phyloP scores from a whole-genome alignment of 2,888 invertebrate species.

The Drosophila phalerata region DNA sequence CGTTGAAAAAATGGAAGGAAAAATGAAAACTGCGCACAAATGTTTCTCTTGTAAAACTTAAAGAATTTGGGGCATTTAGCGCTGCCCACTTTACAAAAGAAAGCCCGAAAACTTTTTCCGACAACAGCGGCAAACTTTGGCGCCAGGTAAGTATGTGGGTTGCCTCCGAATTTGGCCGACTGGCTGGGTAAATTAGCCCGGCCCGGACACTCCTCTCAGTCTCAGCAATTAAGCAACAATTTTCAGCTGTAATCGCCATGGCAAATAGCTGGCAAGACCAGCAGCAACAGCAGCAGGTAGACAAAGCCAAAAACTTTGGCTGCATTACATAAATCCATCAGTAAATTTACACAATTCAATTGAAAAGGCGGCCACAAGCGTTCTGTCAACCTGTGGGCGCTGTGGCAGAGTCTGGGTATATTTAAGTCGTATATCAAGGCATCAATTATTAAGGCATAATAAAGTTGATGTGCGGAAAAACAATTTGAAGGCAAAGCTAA shows the following conservation, averaged over 20 bases:
- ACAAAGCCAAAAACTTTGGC: conserved; percentile 16
- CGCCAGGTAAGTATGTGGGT: conserved; percentile 58
- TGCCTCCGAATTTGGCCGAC: conserved; percentile 20
- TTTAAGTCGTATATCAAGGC: conserved; percentile 22
- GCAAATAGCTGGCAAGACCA: conserved; percentile 26
- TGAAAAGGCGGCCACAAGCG: conserved; percentile 24
- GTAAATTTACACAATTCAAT: conserved; percentile 54
- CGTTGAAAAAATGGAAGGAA: conserved; percentile 13
- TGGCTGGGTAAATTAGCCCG: conserved; percentile 67
- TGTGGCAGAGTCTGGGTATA: not conserved
- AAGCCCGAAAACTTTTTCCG: conserved; percentile 52
- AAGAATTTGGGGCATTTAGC: conserved; percentile 81
- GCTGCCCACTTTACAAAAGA: conserved; percentile 61
- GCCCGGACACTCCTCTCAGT: conserved; percentile 9
- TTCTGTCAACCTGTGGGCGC: conserved; percentile 12
- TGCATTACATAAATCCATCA: conserved; percentile 60
- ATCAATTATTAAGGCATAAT: conserved; percentile 63
- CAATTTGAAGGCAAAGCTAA: conserved; percentile 37
- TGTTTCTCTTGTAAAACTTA: conserved; percentile 81
- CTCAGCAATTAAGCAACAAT: conserved; percentile 78
- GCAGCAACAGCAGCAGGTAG: not conserved
- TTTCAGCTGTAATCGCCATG: conserved; percentile 70
- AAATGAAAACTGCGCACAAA: conserved; percentile 72
- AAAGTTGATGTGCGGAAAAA: conserved; percentile 61
- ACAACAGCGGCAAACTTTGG: conserved; percentile 43